Conservation (phyloP, 2,113 vertebrate genomes). For the Callocephalon fimbriatum region DNA sequence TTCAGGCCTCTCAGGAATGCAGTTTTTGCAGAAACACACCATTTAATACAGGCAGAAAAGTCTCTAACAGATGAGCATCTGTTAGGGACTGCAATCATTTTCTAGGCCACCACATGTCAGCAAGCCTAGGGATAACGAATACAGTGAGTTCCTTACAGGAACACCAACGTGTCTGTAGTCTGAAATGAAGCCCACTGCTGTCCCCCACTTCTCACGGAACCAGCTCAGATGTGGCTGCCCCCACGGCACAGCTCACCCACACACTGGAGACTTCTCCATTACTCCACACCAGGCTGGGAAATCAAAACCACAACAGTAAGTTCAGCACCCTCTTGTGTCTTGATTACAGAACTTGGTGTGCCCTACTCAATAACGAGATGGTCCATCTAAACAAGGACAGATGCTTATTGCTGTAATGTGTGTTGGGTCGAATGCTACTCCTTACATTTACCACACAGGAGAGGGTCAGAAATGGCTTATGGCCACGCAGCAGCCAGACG, state of each 20-base stretch:
- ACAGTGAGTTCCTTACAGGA: background rate
- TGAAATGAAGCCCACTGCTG: background rate
- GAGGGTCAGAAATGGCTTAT: background rate
- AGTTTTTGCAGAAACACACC: background rate
- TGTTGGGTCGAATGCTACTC: accelerated
- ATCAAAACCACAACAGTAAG: background rate
- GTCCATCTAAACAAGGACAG: background rate
- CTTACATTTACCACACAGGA: background rate
- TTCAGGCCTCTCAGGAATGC: background rate
- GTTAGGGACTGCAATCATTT: background rate
- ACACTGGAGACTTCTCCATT: background rate
- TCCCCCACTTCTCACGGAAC: background rate
- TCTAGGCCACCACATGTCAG: background rate
- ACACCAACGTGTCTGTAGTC: background rate
- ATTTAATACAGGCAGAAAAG: background rate
- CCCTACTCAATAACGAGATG: background rate
- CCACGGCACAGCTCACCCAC: background rate
- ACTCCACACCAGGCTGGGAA: background rate
- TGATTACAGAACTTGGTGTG: background rate
- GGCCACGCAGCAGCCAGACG: background rate
- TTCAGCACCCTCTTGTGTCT: background rate
- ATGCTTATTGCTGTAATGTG: background rate
- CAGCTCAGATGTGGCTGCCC: background rate
- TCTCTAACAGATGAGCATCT: background rate
- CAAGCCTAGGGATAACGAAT: background rate